Evolutionary conservation across 2,888 invertebrate species (phyloP), one percentile per base, ranked within the genome.

Genomic region (Plagodis dolabraria): DNA sequence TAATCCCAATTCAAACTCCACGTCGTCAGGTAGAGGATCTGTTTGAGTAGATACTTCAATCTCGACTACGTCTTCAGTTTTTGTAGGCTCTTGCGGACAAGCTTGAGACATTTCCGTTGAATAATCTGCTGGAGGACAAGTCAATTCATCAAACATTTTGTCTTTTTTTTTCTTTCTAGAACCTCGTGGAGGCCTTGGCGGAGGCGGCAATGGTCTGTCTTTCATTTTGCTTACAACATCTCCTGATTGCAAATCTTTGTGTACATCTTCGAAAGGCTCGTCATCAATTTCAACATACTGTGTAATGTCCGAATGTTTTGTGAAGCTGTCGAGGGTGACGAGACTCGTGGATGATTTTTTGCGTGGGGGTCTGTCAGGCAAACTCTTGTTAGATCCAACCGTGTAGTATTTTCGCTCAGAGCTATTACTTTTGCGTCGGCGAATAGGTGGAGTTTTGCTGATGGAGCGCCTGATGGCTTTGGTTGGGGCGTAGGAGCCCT

Each of bases 1-100:
- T 57, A 92, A 77, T 22, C 93, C 88, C 69, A 94, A 86, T 75
- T 96, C 96, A 76, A 95, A 95, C 66, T 94, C 94, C 59, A 96
- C 94, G 71, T 96, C 97, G 71, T 97, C 96, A 0, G 96, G 96
- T 46, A 97, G 82, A 0, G 97, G 97, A 85, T 97, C 97, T 0
- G 97, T 97, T 87, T 97, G 97, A 0, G 96, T 97, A 0, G 96
- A 97, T 6, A 96, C 95, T 76, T 96, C 96, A 33, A 95, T 95
- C 84, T 96, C 96, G 63, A 94, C 80, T 33, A 93, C 75, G 65
- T 89, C 82, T 49, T 91, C 87, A 45, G 76, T 53, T 58, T 77
- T 81, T 12, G 61, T 56, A 53, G 77, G 70, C 22, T 82, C 78
- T 53, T 74, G 68, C 6, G 63, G 63, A 46, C 68, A 73, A 42